Conservation (phyloP, 2,113 vertebrate genomes). For the Xiphophorus maculatus region DNA sequence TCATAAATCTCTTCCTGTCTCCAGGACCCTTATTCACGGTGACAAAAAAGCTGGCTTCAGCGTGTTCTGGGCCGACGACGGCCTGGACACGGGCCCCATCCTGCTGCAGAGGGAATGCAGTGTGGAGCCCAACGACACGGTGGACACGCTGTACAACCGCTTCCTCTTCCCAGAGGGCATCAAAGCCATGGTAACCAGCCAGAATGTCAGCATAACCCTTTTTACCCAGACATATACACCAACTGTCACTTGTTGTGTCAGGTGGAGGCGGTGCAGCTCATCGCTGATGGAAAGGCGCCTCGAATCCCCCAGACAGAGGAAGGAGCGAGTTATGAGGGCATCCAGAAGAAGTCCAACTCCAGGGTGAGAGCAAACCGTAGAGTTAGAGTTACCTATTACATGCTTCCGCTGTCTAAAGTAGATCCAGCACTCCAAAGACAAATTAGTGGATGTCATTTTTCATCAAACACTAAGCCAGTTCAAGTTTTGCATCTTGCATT, state of each 20-base stretch:
- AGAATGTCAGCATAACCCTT: not conserved
- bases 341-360: slow-evolving; percentile 94
- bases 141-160: slow-evolving; percentile 93
- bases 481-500: not conserved
- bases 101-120: slow-evolving; percentile 91
- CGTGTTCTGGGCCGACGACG: slow-evolving; percentile 97
- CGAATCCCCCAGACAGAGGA: slow-evolving; percentile 87
- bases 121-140: slow-evolving; percentile 89
- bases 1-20: slow-evolving; percentile 3
- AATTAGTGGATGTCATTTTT: not conserved
- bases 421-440: not conserved
- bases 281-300: slow-evolving; percentile 92
- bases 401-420: too few species aligned
- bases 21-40: slow-evolving; percentile 95
- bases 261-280: slow-evolving; percentile 95
- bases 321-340: slow-evolving; percentile 94
- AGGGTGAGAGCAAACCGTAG: slow-evolving; percentile 77
- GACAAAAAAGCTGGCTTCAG: slow-evolving; percentile 94
- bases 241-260: slow-evolving; percentile 54
- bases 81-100: slow-evolving; percentile 95
- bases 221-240: not conserved
- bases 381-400: too few species aligned
- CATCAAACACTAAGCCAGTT: not conserved
- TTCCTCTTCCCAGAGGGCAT: slow-evolving; percentile 97
- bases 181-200: slow-evolving; percentile 90